Evolutionary conservation across 2,113 vertebrate genomes (phyloP).

Genomic region (Aptenodytes forsteri): DNA sequence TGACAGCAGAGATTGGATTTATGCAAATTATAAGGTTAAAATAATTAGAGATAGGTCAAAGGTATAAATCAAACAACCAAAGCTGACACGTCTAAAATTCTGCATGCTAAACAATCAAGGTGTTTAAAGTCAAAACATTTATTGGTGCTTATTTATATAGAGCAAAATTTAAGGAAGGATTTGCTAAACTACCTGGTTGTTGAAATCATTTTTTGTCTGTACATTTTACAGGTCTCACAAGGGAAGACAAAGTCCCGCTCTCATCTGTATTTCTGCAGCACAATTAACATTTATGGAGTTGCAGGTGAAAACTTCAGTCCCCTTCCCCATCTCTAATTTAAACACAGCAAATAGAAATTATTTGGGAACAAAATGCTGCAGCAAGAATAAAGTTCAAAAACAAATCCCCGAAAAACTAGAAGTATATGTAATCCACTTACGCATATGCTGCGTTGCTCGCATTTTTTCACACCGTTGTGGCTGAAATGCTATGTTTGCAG

Average conservation of each 20-base stretch:
- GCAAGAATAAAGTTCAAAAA: neutral
- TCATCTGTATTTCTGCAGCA: neutral
- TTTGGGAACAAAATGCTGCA: neutral
- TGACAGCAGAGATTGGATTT: slow-evolving; percentile 71
- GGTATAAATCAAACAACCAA: slow-evolving; percentile 63
- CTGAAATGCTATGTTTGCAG: neutral
- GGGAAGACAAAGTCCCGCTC: neutral
- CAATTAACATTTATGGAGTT: neutral
- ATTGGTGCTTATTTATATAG: neutral
- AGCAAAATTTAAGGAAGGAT: neutral
- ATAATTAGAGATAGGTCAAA: slow-evolving; percentile 71
- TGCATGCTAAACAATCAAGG: slow-evolving; percentile 28
- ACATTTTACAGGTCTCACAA: neutral
- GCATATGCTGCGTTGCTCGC: neutral
- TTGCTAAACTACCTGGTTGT: neutral
- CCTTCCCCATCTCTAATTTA: neutral
- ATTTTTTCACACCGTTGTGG: neutral
- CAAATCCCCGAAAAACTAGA: neutral
- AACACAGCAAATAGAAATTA: neutral
- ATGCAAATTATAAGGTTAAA: slow-evolving; percentile 72
- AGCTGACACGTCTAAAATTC: slow-evolving; percentile 58
- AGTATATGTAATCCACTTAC: neutral
- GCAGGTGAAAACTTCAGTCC: neutral
- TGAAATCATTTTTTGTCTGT: neutral
- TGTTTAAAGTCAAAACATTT: slow-evolving; percentile 21